Conservation (phyloP, 2,113 vertebrate genomes). For the Ardeotis arabs region DNA sequence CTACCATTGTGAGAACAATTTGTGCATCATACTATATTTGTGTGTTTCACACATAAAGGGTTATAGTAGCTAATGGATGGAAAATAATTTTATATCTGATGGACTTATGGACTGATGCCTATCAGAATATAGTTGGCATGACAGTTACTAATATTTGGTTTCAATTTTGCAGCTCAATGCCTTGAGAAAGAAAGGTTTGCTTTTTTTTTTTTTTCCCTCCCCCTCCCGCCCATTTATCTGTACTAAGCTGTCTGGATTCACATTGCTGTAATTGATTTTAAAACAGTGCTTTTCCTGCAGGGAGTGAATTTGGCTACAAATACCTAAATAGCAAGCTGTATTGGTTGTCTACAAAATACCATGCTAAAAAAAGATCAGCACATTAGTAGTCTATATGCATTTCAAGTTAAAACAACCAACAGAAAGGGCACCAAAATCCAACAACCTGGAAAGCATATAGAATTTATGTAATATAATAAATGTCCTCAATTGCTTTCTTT, state of each 20-base stretch:
- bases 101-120: background rate
- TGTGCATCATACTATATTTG: background rate
- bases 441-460: background rate
- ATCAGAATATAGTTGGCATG: background rate
- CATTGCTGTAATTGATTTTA: background rate
- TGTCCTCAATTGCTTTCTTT: background rate
- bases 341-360: background rate
- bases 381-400: background rate
- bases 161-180: background rate
- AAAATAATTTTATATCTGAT: background rate
- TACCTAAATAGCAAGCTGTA: background rate
- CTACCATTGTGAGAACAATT: background rate
- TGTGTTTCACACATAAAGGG: background rate
- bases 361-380: background rate
- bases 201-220: background rate
- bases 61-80: background rate
- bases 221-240: background rate
- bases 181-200: background rate
- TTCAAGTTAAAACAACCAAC: background rate
- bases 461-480: background rate
- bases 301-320: background rate
- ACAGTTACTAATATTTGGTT: background rate
- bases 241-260: background rate
- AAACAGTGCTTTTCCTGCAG: background rate
- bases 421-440: background rate